Evolutionary conservation across 2,797 vertebrate species (phyloP), one percentile per base, ranked within the genome.

Genomic region (Argyrosomus regius): DNA sequence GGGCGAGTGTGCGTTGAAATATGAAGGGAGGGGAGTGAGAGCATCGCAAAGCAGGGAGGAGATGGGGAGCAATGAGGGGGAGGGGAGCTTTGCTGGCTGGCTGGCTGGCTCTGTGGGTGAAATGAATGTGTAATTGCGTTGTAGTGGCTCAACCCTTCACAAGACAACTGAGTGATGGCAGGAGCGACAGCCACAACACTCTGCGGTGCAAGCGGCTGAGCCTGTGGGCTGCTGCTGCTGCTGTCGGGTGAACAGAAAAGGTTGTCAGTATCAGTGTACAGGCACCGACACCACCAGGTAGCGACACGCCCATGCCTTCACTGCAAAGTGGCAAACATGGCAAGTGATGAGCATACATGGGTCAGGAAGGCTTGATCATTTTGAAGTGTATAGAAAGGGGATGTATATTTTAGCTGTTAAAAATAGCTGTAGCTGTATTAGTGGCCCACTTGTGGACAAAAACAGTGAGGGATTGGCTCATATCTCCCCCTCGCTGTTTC

Each of bases 121-220:
- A 93, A 92, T 91, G 87, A 93, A 93, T 90, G 93, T 91, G 93
- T 94, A 94, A 94, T 94, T 95, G 92, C 71, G 81, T 81, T 91
- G 90, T 90, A 79, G 93, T 69, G 88, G 87, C 89, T 93, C 88
- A 92, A 88, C 81, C 89, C 81, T 85, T 90, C 89, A 86, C 72
- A 84, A 89, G 86, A 81, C 90, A 73, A 72, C 79, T 89, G 89
- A 90, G 77, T 78, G 87, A 92, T 87, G 85, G 86, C 75, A 52
- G 88, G 18, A 73, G 78, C 69, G 74, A 81, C 87, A 83, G 87
- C 75, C 75, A 58, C 78, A 71, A 61, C 72, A 26, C 75, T 79
- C 43, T 56, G 54, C 22, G 5, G 22, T 60, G 67, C 72, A 92
- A 17, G 68, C 49, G 61, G 77, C 60, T 72, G 82, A 81, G 83